Evolutionary conservation across 2,888 invertebrate species (phyloP).

Genomic region (Scelioninae gen. 2): DNA sequence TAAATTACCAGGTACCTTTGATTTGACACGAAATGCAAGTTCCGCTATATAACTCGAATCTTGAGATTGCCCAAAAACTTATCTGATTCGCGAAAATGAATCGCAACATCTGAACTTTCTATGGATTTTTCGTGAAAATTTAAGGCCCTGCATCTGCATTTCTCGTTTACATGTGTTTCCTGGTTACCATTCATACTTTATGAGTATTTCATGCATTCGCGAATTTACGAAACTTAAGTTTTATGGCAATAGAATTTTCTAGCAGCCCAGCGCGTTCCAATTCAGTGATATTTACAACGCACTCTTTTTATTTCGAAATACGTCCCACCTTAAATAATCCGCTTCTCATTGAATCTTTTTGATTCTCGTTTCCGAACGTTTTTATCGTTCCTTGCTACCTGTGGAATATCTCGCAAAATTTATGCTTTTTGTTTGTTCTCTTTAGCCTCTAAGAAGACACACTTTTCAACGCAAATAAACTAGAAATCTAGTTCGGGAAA

Average conservation of each 20-base stretch:
- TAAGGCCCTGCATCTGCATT: constrained; percentile 53
- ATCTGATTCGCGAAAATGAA: constrained; percentile 49
- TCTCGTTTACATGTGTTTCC: constrained; percentile 55
- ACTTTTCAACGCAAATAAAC: not conserved
- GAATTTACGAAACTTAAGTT: constrained; percentile 54
- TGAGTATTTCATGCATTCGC: constrained; percentile 48
- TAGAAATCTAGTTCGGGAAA: no score
- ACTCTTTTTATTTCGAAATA: constrained; percentile 35
- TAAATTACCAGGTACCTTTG: constrained; percentile 13
- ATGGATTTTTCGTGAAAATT: constrained; percentile 55
- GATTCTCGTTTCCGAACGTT: constrained; percentile 12
- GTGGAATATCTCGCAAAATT: constrained; percentile 8
- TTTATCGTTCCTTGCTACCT: not conserved
- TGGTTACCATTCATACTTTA: constrained; percentile 52
- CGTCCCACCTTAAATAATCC: constrained; percentile 24
- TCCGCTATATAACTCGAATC: constrained; percentile 33
- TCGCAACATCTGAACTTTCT: constrained; percentile 51
- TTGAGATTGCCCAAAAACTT: constrained; percentile 49
- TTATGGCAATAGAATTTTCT: constrained; percentile 46
- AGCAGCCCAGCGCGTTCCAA: constrained; percentile 25
- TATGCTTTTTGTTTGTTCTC: not conserved
- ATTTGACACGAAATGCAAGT: constrained; percentile 37
- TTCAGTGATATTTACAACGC: constrained; percentile 32
- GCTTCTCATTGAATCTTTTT: constrained; percentile 30
- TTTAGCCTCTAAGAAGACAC: not conserved